A percentile compares a stretch with the other conserved stretches of the same genome.
These are phyloP conservation scores for Phaenicophaeus curvirostris DNA, from an alignment of 2,797 vertebrate genomes.

Conservation along the genomic window DNA sequence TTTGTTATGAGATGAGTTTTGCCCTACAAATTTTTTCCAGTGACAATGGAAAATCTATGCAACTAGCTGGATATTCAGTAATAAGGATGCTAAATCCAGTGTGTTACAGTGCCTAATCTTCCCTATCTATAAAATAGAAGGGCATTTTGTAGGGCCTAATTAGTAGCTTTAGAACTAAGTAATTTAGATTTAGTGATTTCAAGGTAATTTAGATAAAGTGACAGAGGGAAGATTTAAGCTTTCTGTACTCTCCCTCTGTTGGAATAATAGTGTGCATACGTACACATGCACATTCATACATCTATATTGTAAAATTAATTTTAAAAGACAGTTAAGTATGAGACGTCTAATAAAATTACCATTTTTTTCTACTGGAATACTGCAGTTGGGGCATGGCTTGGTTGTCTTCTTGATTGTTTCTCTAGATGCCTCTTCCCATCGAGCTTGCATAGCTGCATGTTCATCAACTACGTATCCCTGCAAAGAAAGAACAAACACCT, in stretches of 20 bases:
- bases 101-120: not conserved
- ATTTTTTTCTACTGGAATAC: slow-evolving; percentile 88
- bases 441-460: slow-evolving; percentile 79
- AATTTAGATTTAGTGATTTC: not conserved
- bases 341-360: slow-evolving; percentile 71
- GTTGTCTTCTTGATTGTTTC: slow-evolving; percentile 87
- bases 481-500: not conserved
- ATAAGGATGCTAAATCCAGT: not conserved
- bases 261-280: not conserved
- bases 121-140: not conserved
- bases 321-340: not conserved
- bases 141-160: not conserved
- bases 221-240: not conserved
- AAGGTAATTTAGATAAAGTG: not conserved
- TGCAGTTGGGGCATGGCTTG: slow-evolving; percentile 88
- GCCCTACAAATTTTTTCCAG: not conserved
- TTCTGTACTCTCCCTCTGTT: not conserved
- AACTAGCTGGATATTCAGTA: not conserved
- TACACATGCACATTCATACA: not conserved
- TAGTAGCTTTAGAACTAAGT: not conserved
- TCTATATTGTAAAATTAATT: not conserved
- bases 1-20: not conserved
- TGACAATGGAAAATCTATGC: not conserved
- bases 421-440: slow-evolving; percentile 88
- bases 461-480: slow-evolving; percentile 83